These are phyloP conservation scores for Drosophila setifemur DNA, from an alignment of 1,140 invertebrate species.

Conservation along the genomic window DNA sequence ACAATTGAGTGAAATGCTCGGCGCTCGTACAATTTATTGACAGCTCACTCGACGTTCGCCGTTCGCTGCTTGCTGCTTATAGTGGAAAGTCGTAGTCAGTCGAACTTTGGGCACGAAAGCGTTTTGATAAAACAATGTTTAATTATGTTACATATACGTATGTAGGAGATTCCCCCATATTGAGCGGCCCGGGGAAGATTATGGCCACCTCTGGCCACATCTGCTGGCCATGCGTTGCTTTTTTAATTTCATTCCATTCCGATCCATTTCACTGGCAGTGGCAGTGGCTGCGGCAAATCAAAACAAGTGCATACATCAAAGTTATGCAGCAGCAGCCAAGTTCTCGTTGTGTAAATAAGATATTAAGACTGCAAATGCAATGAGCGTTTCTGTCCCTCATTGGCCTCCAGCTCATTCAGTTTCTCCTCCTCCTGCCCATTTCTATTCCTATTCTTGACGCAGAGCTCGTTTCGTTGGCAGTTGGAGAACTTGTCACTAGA, in stretches of 20 bases:
- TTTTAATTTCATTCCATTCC: conserved; percentile 1
- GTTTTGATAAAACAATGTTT: conserved; percentile 54
- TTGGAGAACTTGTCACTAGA: conserved; percentile 23
- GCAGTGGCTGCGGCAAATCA: conserved; percentile 10
- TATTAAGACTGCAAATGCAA: conserved; percentile 13
- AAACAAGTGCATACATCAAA: conserved; percentile 22
- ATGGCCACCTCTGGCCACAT: conserved; percentile 41
- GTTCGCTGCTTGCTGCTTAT: not conserved
- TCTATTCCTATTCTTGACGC: not conserved
- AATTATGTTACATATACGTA: conserved; percentile 35
- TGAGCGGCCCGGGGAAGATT: conserved; percentile 35
- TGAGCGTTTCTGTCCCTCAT: too few species aligned
- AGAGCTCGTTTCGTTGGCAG: conserved; percentile 7
- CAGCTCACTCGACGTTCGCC: not conserved
- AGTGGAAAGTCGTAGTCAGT: conserved; percentile 13
- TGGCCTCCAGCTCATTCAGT: too few species aligned
- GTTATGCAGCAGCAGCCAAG: conserved; percentile 30
- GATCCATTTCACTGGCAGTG: conserved; percentile 15
- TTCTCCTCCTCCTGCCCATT: not conserved
- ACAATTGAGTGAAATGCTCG: conserved; percentile 13
- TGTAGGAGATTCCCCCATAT: not conserved
- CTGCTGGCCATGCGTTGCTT: conserved; percentile 53
- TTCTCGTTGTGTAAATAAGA: conserved; percentile 24
- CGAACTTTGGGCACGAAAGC: conserved; percentile 31
- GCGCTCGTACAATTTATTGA: conserved; percentile 31